Evolutionary conservation across 2,113 vertebrate genomes (phyloP).

Genomic region (Serinus canaria): DNA sequence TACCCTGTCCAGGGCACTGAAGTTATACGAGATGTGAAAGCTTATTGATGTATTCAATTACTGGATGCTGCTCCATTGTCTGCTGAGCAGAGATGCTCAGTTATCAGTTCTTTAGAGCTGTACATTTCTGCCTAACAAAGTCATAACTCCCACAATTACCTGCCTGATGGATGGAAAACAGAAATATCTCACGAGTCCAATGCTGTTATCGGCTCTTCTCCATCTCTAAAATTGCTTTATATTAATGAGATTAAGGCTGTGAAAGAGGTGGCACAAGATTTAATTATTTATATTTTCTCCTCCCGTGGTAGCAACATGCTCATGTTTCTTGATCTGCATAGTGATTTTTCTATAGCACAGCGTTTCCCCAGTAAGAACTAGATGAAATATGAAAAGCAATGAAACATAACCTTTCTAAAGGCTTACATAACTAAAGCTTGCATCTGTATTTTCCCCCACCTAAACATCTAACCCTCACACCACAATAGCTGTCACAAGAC

Average conservation of each 20-base stretch:
- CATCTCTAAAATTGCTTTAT: constrained; percentile 63
- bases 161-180: constrained; percentile 75
- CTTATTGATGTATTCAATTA: constrained; percentile 83
- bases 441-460: background rate
- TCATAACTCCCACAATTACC: constrained; percentile 76
- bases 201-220: constrained; percentile 51
- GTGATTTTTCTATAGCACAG: background rate
- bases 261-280: constrained; percentile 36
- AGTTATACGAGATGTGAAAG: constrained; percentile 73
- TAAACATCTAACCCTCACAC: background rate
- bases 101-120: constrained; percentile 63
- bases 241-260: constrained; percentile 68
- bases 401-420: constrained; percentile 22
- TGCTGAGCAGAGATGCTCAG: constrained; percentile 50
- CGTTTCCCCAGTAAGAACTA: background rate
- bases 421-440: background rate
- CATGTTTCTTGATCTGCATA: constrained; percentile 10
- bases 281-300: constrained; percentile 53
- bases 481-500: background rate
- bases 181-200: constrained; percentile 64
- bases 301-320: background rate
- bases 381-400: constrained; percentile 8
- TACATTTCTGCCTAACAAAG: constrained; percentile 66
- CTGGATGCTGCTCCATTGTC: constrained; percentile 65
- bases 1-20: constrained; percentile 54